These are phyloP conservation scores for Hermaeophaga mercurialis DNA, from an alignment of 2,888 invertebrate species.

Conservation along the genomic window DNA sequence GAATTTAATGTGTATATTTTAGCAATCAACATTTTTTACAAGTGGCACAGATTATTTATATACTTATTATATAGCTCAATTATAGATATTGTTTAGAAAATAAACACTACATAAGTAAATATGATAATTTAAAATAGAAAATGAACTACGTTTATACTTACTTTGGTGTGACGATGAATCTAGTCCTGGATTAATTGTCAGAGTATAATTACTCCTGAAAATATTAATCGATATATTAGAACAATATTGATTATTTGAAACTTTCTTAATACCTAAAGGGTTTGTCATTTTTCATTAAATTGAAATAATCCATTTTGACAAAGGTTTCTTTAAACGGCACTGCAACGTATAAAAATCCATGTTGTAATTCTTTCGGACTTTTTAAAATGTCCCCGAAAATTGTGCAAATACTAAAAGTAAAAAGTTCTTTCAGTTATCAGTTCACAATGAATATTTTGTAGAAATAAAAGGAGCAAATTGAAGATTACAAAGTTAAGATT, in stretches of 20 bases:
- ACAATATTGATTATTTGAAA: not conserved
- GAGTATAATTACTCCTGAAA: conserved; percentile 1
- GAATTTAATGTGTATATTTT: no score
- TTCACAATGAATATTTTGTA: no score
- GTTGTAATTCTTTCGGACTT: conserved; percentile 31
- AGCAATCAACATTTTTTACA: no score
- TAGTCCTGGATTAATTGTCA: conserved; percentile 3
- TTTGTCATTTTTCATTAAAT: conserved; percentile 9
- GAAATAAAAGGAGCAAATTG: no score
- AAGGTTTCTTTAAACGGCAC: conserved; percentile 37
- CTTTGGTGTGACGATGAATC: not conserved
- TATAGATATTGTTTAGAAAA: no score
- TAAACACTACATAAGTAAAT: no score
- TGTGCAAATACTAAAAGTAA: conserved; percentile 30
- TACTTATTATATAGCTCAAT: no score
- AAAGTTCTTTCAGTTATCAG: no score
- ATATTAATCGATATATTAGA: not conserved
- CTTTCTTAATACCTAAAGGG: not conserved
- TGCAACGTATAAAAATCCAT: conserved; percentile 39
- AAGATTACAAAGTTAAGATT: no score
- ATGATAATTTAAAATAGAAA: no score
- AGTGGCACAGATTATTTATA: no score
- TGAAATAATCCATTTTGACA: conserved; percentile 33
- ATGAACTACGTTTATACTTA: not conserved
- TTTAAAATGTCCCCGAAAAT: conserved; percentile 32